These are phyloP conservation scores for Corythaeola cristata DNA, from an alignment of 2,113 vertebrate species.

Conservation along the genomic window DNA sequence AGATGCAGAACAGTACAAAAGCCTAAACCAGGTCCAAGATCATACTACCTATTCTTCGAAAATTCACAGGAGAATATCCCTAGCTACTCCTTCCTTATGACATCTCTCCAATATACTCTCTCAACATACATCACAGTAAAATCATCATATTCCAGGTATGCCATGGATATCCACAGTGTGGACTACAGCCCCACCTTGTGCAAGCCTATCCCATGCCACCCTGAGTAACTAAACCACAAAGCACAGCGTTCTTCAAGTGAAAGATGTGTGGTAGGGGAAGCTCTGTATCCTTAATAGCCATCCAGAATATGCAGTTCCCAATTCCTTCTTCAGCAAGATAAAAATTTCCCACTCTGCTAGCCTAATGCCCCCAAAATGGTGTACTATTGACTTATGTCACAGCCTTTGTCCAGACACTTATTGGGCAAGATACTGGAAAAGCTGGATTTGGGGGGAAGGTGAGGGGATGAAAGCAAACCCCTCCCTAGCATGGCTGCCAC, in stretches of 20 bases:
- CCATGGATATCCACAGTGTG: background rate
- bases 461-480: background rate
- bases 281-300: fast-evolving
- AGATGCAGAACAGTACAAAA: background rate
- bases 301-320: background rate
- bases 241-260: background rate
- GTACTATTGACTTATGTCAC: background rate
- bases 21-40: background rate
- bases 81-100: background rate
- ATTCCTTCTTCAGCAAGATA: background rate
- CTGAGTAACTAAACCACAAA: background rate
- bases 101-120: background rate
- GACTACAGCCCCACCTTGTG: background rate
- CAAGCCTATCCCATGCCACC: fast-evolving
- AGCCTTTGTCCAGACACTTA: background rate
- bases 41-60: background rate
- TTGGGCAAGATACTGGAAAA: background rate
- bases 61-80: background rate
- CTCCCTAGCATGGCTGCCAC: background rate
- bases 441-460: background rate
- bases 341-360: background rate
- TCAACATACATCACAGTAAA: background rate
- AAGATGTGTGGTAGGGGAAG: fast-evolving
- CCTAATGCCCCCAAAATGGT: background rate
- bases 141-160: background rate